Evolutionary conservation across 1,140 invertebrate genomes (phyloP), one percentile per base, ranked within the genome.

Genomic region (Brachionus rotundiformis): DNA sequence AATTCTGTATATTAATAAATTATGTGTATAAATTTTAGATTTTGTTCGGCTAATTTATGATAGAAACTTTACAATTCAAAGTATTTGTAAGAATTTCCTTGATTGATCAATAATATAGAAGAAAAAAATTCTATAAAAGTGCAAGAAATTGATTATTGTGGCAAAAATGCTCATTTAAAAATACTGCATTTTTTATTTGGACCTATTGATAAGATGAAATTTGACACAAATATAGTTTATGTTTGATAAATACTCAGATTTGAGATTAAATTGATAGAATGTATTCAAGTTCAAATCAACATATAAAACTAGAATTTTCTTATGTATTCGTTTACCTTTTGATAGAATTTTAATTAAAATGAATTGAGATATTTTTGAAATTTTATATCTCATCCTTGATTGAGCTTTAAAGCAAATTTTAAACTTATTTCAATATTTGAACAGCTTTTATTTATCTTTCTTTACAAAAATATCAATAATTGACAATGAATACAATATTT

Each of bases 351-450:
- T 54, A 54, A 54, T 54, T 54, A 54, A 54, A 54, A 54, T 23
- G 19, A 54, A 54, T 8, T 54, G 16, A 2, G 6, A 19, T 7
- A 23, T 54, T 54, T 39, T 31, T 41, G 27, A 36, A 68, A 68
- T 68, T 33, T 68, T 68, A 68, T 33, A 68, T 68, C 29, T 63
- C 11, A 31, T 10, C 59, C 19, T 63, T 63, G n/a, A 49, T 3
- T 54, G 47, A 54, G 23, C 13, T 54, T 54, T 23, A 54, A 63
- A 59, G n/a, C 29, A 33, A 71, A 71, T 36, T 36, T 3, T 3
- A 39, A 71, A 36, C 65, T 36, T 36, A 39, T 16, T 39, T 36
- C 29, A 71, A 71, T 71, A 71, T 71, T 71, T 71, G 65, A 71
- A 36, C 33, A 71, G 65, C 33, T 71, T 71, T 71, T 39, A 36